Base-by-base conservation (phyloP, 2,888 invertebrate genomes). In the Conus canariensis region DNA sequence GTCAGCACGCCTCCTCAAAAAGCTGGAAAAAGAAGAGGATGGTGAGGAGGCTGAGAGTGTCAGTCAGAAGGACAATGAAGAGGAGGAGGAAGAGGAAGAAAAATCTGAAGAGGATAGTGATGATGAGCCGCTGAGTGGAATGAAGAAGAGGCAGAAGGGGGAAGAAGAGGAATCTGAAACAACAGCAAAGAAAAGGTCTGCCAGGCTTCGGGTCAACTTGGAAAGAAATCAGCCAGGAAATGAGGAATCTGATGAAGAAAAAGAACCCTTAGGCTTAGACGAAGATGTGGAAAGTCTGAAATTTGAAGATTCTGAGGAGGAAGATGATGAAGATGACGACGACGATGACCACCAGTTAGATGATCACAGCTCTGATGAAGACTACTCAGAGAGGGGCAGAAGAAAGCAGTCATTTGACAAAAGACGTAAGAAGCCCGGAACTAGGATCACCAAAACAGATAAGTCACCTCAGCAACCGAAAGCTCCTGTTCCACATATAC, bases 51-150 rank as follows among this genome's bases (percentile, higher is more conserved):
- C 67, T 56, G 87, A 86, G 67, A 58, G 22, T 19, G 19, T 8
- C 19, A 19, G 16, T 58, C 22, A 56, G 10, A 83, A 83, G 58
- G 82, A 83, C 82, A 83, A 58, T 58, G 80, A 82, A n/a, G 80
- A 64, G n/a, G 90, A 90, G 22, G 87, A 85, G 25, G 90, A 90
- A 70, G 91, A 92, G 64, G 90, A 92, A 4, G 88, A 87, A 58
- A 90, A 90, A 64, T 90, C 89, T 70, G 74, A 89, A 25, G 90
- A 90, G 14, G 82, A 83, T 9, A 58, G 30, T 83, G 82, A 83
- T 19, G 82, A 83, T 83, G 82, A 83, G 19, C 58, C 82, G 14
- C 60, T 87, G 25, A 90, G 82, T 56, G 87, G 70, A 56, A 2
- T 87, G 64, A 70, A n/a, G 19, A 87, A 82, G 30, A 86, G 80